Evolutionary conservation across 2,888 invertebrate genomes (phyloP).

Genomic region (Peribatodes rhomboidaria): DNA sequence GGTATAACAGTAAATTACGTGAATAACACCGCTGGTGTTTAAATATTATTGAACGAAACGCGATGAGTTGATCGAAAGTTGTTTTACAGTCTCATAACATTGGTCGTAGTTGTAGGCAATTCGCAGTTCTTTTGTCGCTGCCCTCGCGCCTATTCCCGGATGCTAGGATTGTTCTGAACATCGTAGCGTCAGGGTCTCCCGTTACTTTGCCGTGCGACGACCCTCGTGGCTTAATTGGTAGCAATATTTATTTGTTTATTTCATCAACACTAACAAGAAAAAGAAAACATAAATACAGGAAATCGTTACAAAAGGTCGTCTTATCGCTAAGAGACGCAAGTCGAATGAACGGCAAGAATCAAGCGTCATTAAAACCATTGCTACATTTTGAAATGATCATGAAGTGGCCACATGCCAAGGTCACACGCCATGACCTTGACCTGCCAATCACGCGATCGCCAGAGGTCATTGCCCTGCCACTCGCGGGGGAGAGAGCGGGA

Average conservation of each 20-base stretch:
- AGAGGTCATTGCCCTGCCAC: conserved; percentile 32
- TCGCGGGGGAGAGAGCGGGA: conserved; percentile 27
- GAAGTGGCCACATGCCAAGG: conserved; percentile 30
- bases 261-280: too few relatives aligned
- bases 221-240: too few relatives aligned
- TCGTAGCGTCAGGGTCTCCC: too few relatives aligned
- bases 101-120: background rate
- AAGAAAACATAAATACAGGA: background rate
- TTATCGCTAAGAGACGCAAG: too few relatives aligned
- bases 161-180: too few relatives aligned
- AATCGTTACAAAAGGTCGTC: too few relatives aligned
- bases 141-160: too few relatives aligned
- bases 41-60: background rate
- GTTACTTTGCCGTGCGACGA: too few relatives aligned
- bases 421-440: conserved; percentile 46
- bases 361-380: conserved; percentile 15
- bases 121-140: background rate
- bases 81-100: background rate
- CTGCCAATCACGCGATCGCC: conserved; percentile 22
- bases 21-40: background rate
- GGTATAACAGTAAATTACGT: too few relatives aligned
- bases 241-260: too few relatives aligned
- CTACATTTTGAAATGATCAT: conserved; percentile 32
- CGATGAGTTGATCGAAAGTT: background rate
- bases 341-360: too few relatives aligned